Base-by-base conservation (phyloP, 2,888 invertebrate genomes). In the Argyresthia goedartella region DNA sequence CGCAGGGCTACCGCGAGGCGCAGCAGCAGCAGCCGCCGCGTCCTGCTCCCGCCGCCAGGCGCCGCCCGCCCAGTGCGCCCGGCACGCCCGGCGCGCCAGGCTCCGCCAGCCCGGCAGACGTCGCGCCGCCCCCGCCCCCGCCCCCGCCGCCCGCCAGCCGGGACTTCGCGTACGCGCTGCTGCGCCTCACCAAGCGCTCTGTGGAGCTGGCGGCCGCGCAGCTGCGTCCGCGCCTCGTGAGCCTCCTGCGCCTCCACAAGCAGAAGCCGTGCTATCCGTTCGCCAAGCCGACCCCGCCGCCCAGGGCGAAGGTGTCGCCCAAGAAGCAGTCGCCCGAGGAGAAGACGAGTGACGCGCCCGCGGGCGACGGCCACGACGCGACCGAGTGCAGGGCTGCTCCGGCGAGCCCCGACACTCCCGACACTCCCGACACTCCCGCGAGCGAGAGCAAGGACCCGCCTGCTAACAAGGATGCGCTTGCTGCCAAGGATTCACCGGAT, bases 1-100 rank as follows among this genome's bases (percentile, higher is more conserved):
- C 82, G 0, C 85, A 84, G 56, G 85, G 86, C 7, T 84, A 86
- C 60, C 69, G 81, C 55, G 86, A 85, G 55, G 73, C 81, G 8
- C 72, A 76, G 57, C n/a, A n/a, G n/a, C n/a, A n/a, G n/a, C n/a
- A 56, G 68, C n/a, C n/a, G n/a, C n/a, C n/a, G n/a, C n/a, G n/a
- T n/a, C n/a, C n/a, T n/a, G n/a, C n/a, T n/a, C n/a, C n/a, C n/a
- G n/a, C n/a, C n/a, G n/a, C n/a, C n/a, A n/a, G n/a, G n/a, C n/a
- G n/a, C n/a, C n/a, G n/a, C n/a, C n/a, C n/a, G n/a, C n/a, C n/a
- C n/a, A n/a, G n/a, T n/a, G n/a, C n/a, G n/a, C n/a, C n/a, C n/a
- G n/a, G n/a, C n/a, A n/a, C n/a, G n/a, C n/a, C n/a, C n/a, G n/a
- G n/a, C n/a, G n/a, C n/a, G n/a, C n/a, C n/a, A n/a, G n/a, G n/a